Evolutionary conservation across 1,140 invertebrate species (phyloP), one percentile per base, ranked within the genome.

Genomic region (Bilobella aurantiaca): DNA sequence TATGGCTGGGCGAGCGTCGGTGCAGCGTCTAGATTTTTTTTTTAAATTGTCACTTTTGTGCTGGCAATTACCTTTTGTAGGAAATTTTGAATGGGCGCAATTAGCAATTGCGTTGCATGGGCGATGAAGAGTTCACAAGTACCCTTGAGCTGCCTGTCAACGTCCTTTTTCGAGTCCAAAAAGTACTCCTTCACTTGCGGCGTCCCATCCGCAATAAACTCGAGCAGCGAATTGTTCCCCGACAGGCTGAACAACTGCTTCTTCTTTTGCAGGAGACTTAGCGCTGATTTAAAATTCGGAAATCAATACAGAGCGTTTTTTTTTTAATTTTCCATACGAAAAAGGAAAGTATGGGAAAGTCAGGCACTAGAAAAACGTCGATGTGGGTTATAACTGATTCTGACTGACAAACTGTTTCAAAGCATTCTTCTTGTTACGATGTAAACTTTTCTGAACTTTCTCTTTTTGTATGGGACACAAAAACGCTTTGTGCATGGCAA

Each of bases 91-190:
- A 94, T 74, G 0, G 87, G 86, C 42, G 84, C 85, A 32, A 87
- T 83, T n/a, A 96, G 78, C 53, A 86, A 76, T 37, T 86, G 83
- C 0, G 91, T 89, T 0, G 87, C 83, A 75, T 91, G 83, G 56
- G 85, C 83, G 53, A 98, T 97, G 69, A 96, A 91, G 34, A 80
- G 80, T 76, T 97, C 93, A 79, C 95, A 98, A n/a, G 88, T 86
- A 16, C 79, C 81, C 79, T 97, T 98, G 59, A 98, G 78, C 73
- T 93, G 89, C 27, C 87, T 84, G 75, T 98, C 94, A 1, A 97
- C 93, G 74, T 96, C 92, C 77, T 94, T 93, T 67, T 94, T 86
- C 0, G 93, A 97, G 76, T 98, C 94, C 5, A 96, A 80, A 62
- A 93, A 82, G 74, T 93, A 87, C 76, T 97, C 94, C 72, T 84